Percentiles rank a stretch among this genome's conserved stretches.
These are phyloP conservation scores for Sialis fuliginosa DNA, from an alignment of 2,888 invertebrate genomes.

Conservation along the genomic window DNA sequence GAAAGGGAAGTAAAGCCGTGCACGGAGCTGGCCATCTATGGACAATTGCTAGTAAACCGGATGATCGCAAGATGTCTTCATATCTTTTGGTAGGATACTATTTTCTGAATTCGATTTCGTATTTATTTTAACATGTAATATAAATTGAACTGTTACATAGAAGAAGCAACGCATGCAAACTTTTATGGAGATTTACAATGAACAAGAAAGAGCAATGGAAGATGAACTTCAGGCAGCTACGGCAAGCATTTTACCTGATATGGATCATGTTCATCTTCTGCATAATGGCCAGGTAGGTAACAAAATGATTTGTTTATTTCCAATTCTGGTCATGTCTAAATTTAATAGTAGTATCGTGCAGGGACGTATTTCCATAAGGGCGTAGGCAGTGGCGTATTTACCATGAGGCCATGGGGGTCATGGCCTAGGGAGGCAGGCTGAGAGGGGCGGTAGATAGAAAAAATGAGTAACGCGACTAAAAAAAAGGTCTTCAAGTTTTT, in stretches of 20 bases:
- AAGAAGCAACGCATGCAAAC: constrained; percentile 35
- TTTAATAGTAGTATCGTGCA: too few species aligned
- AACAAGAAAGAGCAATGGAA: constrained; percentile 23
- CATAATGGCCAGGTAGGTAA: not conserved
- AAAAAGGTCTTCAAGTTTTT: too few species aligned
- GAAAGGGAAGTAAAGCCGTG: constrained; percentile 69
- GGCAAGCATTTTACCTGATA: constrained; percentile 26
- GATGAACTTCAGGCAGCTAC: constrained; percentile 35
- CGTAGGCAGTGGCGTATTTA: too few species aligned
- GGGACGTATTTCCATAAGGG: too few species aligned
- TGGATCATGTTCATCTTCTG: not conserved
- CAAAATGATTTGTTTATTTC: not conserved
- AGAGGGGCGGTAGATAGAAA: too few species aligned
- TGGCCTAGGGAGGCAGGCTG: too few species aligned
- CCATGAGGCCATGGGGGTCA: too few species aligned
- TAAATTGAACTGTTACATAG: constrained; percentile 13
- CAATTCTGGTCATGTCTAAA: constrained; percentile 11
- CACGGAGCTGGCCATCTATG: constrained; percentile 82
- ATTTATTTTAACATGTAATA: not conserved
- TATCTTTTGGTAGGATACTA: constrained; percentile 33
- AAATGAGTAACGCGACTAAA: too few species aligned
- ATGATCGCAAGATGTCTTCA: constrained; percentile 30
- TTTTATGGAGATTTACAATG: constrained; percentile 24
- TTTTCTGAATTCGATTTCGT: not conserved
- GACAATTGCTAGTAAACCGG: constrained; percentile 59